Evolutionary conservation across 2,888 invertebrate species (phyloP).

Genomic region (Aleiodes alternator): DNA sequence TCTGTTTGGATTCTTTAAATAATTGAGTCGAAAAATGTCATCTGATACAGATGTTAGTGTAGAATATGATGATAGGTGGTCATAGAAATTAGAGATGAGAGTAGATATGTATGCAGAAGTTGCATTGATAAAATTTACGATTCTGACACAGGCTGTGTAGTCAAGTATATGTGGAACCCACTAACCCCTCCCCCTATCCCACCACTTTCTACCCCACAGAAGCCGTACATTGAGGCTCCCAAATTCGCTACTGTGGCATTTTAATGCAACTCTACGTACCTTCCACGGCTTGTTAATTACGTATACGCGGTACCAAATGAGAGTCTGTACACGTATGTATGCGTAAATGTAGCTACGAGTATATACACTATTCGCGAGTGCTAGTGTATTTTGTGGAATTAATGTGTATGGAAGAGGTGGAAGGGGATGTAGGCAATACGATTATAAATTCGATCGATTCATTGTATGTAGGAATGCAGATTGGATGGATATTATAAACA

Average conservation of each 20-base stretch:
- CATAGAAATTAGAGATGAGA: slow-evolving; percentile 32
- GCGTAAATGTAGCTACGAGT: slow-evolving; percentile 30
- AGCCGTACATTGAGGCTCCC: slow-evolving; percentile 58
- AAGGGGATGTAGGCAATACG: slow-evolving; percentile 6
- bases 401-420: not conserved
- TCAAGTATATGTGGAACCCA: slow-evolving; percentile 43
- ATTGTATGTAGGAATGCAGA: slow-evolving; percentile 6
- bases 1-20: too few species aligned
- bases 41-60: not conserved
- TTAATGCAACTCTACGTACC: slow-evolving; percentile 57
- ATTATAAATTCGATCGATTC: slow-evolving; percentile 32
- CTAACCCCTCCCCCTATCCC: slow-evolving; percentile 35
- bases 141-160: slow-evolving; percentile 44
- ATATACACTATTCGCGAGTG: slow-evolving; percentile 32
- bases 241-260: slow-evolving; percentile 61
- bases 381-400: slow-evolving; percentile 41
- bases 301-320: slow-evolving; percentile 52
- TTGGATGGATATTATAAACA: slow-evolving; percentile 4
- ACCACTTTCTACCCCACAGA: slow-evolving; percentile 59
- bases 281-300: slow-evolving; percentile 58
- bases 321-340: slow-evolving; percentile 31
- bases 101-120: slow-evolving; percentile 32
- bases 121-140: slow-evolving; percentile 56
- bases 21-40: too few species aligned
- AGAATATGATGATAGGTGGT: slow-evolving; percentile 1